Conservation (phyloP, 2,888 invertebrate species). For the Dromius quadrimaculatus region DNA sequence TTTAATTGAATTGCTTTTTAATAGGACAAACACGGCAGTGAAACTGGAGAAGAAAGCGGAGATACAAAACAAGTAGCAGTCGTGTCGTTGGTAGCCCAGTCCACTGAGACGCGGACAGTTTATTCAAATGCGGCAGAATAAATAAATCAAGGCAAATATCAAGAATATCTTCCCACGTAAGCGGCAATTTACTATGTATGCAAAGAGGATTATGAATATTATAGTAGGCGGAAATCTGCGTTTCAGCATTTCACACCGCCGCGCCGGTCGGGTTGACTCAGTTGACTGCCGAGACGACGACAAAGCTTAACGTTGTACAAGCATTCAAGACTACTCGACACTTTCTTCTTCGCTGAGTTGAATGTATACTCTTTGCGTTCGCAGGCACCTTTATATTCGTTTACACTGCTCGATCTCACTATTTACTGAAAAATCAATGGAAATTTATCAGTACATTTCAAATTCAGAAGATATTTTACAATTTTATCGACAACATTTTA, state of each 20-base stretch:
- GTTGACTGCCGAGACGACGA: not conserved
- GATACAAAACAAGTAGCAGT: slow-evolving; percentile 1
- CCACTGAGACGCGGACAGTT: slow-evolving; percentile 34
- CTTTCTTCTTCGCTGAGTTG: too few relatives aligned
- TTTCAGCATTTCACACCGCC: slow-evolving; percentile 36
- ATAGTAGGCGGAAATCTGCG: slow-evolving; percentile 39
- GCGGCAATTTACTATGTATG: slow-evolving; percentile 45
- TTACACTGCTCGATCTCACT: too few relatives aligned
- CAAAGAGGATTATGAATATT: slow-evolving; percentile 46
- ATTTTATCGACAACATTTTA: too few relatives aligned
- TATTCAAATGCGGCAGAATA: slow-evolving; percentile 40
- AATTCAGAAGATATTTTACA: too few relatives aligned
- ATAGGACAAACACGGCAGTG: slow-evolving; percentile 4
- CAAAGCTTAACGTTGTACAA: too few relatives aligned
- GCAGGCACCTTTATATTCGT: too few relatives aligned
- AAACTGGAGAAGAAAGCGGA: not conserved
- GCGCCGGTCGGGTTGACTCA: too few relatives aligned
- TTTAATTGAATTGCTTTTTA: slow-evolving; percentile 29
- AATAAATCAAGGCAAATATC: slow-evolving; percentile 45
- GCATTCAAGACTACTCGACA: too few relatives aligned
- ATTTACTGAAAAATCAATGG: too few relatives aligned
- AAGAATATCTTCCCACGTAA: slow-evolving; percentile 37
- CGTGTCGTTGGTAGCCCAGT: slow-evolving; percentile 1
- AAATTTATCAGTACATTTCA: too few relatives aligned
- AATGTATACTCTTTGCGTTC: too few relatives aligned